A percentile compares a stretch with the other conserved stretches of the same genome.
Conservation (phyloP, 1,140 invertebrate genomes). For the Wiebesia pumilae region DNA sequence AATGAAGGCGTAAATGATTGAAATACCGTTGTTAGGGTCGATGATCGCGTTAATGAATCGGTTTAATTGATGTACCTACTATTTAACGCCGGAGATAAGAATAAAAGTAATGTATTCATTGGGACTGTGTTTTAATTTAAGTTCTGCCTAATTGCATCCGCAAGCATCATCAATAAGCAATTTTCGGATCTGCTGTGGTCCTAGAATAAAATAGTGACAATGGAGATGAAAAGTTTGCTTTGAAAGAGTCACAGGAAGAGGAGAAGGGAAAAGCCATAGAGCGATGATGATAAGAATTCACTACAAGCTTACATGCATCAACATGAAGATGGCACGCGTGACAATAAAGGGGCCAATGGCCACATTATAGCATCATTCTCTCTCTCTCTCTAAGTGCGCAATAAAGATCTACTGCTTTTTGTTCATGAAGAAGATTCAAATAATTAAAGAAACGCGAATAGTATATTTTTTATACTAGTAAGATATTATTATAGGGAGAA, state of each 20-base stretch:
- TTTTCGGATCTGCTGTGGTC: background rate
- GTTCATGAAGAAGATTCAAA: background rate
- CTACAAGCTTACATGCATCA: too few relatives aligned
- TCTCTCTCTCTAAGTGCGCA: background rate
- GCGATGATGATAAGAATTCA: background rate
- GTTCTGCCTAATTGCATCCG: background rate
- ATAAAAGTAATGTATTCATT: too few relatives aligned
- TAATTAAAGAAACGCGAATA: background rate
- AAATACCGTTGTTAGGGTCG: too few relatives aligned
- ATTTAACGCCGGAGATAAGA: background rate
- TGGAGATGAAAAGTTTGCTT: background rate
- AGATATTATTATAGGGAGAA: too few relatives aligned
- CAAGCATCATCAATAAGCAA: background rate
- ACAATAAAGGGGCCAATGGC: slow-evolving; percentile 19
- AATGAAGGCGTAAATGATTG: too few relatives aligned
- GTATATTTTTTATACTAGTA: slow-evolving; percentile 2
- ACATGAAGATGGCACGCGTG: background rate
- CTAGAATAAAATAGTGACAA: background rate
- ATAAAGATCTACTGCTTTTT: background rate
- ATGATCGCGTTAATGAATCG: background rate
- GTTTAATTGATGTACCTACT: too few relatives aligned
- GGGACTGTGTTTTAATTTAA: background rate
- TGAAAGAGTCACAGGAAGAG: too few relatives aligned
- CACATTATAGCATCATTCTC: slow-evolving; percentile 10
- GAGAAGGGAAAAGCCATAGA: background rate